Evolutionary conservation across 2,797 vertebrate species (phyloP), one percentile per base, ranked within the genome.

Genomic region (Hylomyscus alleni): DNA sequence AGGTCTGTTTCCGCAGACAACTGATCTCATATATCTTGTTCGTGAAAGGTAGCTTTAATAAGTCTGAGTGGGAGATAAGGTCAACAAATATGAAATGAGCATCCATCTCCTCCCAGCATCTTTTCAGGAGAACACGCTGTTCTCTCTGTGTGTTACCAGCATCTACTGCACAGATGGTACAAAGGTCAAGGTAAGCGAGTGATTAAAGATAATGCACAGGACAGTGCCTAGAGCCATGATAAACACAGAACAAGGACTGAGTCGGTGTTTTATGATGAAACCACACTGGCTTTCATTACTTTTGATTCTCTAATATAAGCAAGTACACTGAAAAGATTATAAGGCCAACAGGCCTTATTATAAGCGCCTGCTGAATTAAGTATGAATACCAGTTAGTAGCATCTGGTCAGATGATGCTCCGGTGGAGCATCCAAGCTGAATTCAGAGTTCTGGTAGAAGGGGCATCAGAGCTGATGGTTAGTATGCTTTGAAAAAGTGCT

Each of bases 51-150:
- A 75, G 80, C 72, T 95, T 93, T 90, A 86, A 65, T 93, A 60
- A 73, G 3, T 88, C 72, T 93, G 65, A 62, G 50, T 86, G 72
- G 26, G 62, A 93, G 87, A 93, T 90, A 73, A 86, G 80, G 29
- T 86, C 62, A 75, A 90, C 29, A 93, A 86, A 93, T 90, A 95
- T 90, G 77, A 72, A 85, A 31, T 47, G 73, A 73, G 54, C 31
- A 86, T 50, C 75, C 80, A 62, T 60, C 86, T 73, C 31, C 67
- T 65, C 34, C 34, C 15, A 54, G 31, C 31, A 80, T 80, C 29
- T 54, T 73, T 67, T 76, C 65, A 54, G 47, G 29, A 90, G 91
- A 93, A 65, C 73, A 56, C 24, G 29, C 60, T 84, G 52, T 77
- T 90, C 62, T 93, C n/a, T 20, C 65, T 69, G 14, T 56, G 72